A percentile compares a stretch with the other conserved stretches of the same genome.
These are phyloP conservation scores for Acanthosepion esculentum DNA, from an alignment of 2,888 invertebrate species.

Conservation along the genomic window DNA sequence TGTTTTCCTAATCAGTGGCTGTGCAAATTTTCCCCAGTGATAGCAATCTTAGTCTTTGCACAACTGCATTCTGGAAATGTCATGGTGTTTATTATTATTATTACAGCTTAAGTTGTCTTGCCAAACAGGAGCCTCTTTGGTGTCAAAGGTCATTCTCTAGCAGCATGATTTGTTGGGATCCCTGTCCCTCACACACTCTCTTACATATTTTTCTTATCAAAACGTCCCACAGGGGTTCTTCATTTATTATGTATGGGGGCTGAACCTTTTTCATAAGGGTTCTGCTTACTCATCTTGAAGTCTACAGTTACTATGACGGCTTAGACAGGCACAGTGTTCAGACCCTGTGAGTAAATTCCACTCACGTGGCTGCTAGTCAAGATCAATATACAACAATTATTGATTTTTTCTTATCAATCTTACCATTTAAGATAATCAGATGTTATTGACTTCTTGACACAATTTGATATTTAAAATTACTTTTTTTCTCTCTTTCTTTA, in stretches of 20 bases:
- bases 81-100: slow-evolving; percentile 13
- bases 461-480: too few relatives aligned
- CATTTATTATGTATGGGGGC: background rate
- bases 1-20: background rate
- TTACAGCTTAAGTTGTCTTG: background rate
- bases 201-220: background rate
- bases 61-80: background rate
- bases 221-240: background rate
- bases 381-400: too few relatives aligned
- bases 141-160: background rate
- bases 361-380: too few relatives aligned
- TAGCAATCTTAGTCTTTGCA: background rate
- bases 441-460: too few relatives aligned
- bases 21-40: background rate
- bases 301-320: background rate
- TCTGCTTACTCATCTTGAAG: background rate
- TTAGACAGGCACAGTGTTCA: background rate
- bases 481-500: too few relatives aligned
- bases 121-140: background rate
- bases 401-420: too few relatives aligned
- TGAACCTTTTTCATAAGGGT: background rate
- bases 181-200: background rate
- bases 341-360: too few relatives aligned
- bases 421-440: too few relatives aligned
- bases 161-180: background rate